Evolutionary conservation across 2,888 invertebrate genomes (phyloP), one percentile per base, ranked within the genome.

Genomic region (Cremastinae sp.): DNA sequence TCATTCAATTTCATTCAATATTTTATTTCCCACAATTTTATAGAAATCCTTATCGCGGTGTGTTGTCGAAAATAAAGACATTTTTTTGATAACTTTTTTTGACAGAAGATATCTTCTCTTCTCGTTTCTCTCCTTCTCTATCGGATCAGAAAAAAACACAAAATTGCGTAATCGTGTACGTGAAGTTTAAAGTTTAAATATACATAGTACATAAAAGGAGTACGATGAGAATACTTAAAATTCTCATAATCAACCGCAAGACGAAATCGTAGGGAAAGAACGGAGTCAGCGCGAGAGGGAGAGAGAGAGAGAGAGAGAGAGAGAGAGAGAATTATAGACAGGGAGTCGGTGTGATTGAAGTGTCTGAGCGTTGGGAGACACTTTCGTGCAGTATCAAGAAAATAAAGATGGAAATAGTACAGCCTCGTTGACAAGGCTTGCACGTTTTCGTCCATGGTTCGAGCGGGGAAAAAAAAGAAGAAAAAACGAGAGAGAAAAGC

Each of bases 401-500:
- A 62, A 16, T 12, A 28, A 22, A 55, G 39, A 55, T 22, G 41
- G 9, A n/a, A 2, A 49, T 41, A 12, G n/a, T 51, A 16, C 16
- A 58, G 64, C n/a, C 58, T 51, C 58, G 56, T 68, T 72, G 51
- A 59, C 68, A 58, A 69, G 72, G 62, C 72, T 58, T 16, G 62
- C 72, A 76, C 72, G 72, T 72, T 75, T 70, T 45, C 35, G 47
- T 14, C 53, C 18, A 45, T 20, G 53, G 12, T 28, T 51, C 22
- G 2, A 12, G n/a, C 41, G 43, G 28, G 43, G 20, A 20, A 8
- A 47, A 64, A 35, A 12, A 8, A 37, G n/a, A 39, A 49, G 18
- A 39, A 49, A 51, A 51, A 22, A 14, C n/a, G 2, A 28, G 5
- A 28, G 28, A 28, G 28, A 28, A 5, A 28, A 28, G 28, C 28